Percentiles rank a stretch among this genome's conserved stretches.
Evolutionary conservation across 2,888 invertebrate genomes (phyloP).

Genomic region (Chloroclysta siterata): DNA sequence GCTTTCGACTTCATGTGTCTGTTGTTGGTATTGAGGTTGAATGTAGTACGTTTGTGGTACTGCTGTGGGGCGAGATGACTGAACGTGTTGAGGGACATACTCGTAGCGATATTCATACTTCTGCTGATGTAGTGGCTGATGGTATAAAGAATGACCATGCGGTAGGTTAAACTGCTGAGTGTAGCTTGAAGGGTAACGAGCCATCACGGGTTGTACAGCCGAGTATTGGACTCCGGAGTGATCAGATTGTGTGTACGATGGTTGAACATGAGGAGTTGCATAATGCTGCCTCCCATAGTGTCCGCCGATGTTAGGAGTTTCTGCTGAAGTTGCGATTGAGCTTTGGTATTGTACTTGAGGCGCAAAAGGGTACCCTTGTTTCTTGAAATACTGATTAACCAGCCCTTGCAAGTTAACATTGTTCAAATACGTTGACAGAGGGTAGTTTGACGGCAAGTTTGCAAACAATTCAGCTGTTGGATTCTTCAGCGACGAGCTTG

Average conservation of each 20-base stretch:
- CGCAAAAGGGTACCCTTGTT: conserved; percentile 71
- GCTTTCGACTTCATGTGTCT: conserved; percentile 45
- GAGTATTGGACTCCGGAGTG: conserved; percentile 78
- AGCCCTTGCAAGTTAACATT: conserved; percentile 83
- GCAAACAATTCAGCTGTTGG: conserved; percentile 83
- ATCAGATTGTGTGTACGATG: conserved; percentile 74
- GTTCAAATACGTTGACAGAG: conserved; percentile 81
- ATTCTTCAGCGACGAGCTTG: conserved; percentile 83
- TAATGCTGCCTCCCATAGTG: conserved; percentile 68
- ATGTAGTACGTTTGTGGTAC: conserved; percentile 62
- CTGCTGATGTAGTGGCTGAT: conserved; percentile 62
- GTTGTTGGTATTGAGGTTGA: conserved; percentile 65
- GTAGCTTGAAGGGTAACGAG: conserved; percentile 71
- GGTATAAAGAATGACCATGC: conserved; percentile 63
- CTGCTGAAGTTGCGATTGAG: conserved; percentile 47
- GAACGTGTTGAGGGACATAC: conserved; percentile 56
- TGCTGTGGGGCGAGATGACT: conserved; percentile 40
- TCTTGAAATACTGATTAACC: conserved; percentile 81
- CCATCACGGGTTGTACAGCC: conserved; percentile 80
- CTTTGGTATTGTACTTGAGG: conserved; percentile 70
- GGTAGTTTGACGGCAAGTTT: conserved; percentile 83
- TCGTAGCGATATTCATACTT: conserved; percentile 71
- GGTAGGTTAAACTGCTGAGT: conserved; percentile 60
- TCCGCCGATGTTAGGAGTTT: conserved; percentile 44
- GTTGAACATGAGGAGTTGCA: conserved; percentile 69